Evolutionary conservation across 1,140 invertebrate species (phyloP), one percentile per base, ranked within the genome.

Genomic region (Drosophila navojoa): DNA sequence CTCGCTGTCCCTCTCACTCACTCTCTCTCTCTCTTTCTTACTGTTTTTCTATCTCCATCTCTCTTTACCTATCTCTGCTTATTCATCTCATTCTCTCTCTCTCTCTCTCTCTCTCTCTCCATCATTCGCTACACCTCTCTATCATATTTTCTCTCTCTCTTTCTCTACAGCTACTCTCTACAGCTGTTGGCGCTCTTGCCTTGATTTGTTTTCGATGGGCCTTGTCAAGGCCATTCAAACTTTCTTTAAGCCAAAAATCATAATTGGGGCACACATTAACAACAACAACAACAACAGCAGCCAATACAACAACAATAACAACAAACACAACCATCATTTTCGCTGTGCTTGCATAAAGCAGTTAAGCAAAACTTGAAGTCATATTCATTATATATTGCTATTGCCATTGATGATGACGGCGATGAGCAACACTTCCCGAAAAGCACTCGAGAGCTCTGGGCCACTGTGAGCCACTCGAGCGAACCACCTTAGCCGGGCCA

Each of bases 221-320:
- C 81, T 86, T 86, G 62, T 85, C 81, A 85, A 85, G 81, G 81
- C 81, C 81, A 59, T 74, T n/a, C 29, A 69, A 73, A 85, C 78
- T 86, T 86, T 86, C 82, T 81, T 85, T 61, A 63, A 38, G 58
- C 9, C 19, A 11, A 9, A 29, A 35, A 35, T 13, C 53, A 71
- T 60, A 72, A 68, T 72, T 72, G 63, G 70, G 64, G 50, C 71
- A 68, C 49, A 4, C 7, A 35, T 5, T 4, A 29, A 29, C 27
- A 29, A 6, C 27, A 29, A 38, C 49, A 52, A 3, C 49, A 13
- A 19, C n/a, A 44, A 13, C 45, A 16, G 5, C 27, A 25, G n/a
- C n/a, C n/a, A n/a, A n/a, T 10, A 5, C 27, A 27, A 38, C 49
- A 50, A 6, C 49, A 11, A 19, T 7, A 42, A 11, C 45, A 16